A percentile compares a stretch with the other conserved stretches of the same genome.
Evolutionary conservation across 2,113 vertebrate genomes (phyloP).

Genomic region (Spea multiplicata): DNA sequence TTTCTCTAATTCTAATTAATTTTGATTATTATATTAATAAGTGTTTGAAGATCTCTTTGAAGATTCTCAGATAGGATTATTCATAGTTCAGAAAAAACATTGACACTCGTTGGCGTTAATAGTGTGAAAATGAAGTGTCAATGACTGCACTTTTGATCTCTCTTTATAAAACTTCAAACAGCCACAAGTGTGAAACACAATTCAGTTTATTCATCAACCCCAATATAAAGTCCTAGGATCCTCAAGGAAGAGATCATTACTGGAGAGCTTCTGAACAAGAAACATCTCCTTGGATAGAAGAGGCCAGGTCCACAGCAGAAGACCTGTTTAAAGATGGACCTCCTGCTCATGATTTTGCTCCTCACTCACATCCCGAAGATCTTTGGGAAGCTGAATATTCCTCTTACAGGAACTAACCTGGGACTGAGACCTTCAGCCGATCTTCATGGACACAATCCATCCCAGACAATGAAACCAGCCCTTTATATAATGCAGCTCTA

Average conservation of each 20-base stretch:
- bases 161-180: too few relatives aligned
- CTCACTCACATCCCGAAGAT: conserved; percentile 14
- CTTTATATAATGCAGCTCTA: conserved; percentile 83
- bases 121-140: too few relatives aligned
- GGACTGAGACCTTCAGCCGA: not conserved
- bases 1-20: too few relatives aligned
- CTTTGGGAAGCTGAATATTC: not conserved
- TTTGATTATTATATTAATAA: too few relatives aligned
- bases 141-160: too few relatives aligned
- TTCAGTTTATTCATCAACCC: too few relatives aligned
- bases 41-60: too few relatives aligned
- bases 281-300: conserved; percentile 3
- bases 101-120: too few relatives aligned
- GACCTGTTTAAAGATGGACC: not conserved
- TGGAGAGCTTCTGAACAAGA: not conserved
- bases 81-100: too few relatives aligned
- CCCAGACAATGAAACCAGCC: conserved; percentile 56
- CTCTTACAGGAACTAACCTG: not conserved
- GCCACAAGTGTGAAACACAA: too few relatives aligned
- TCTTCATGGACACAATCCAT: conserved; percentile 40
- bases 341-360: not conserved
- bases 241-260: not conserved
- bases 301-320: not conserved
- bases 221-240: too few relatives aligned
- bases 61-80: too few relatives aligned